Percentiles rank a stretch among this genome's conserved stretches.
Evolutionary conservation across 1,140 invertebrate genomes (phyloP).

Genomic region (Cotesia glomerata): DNA sequence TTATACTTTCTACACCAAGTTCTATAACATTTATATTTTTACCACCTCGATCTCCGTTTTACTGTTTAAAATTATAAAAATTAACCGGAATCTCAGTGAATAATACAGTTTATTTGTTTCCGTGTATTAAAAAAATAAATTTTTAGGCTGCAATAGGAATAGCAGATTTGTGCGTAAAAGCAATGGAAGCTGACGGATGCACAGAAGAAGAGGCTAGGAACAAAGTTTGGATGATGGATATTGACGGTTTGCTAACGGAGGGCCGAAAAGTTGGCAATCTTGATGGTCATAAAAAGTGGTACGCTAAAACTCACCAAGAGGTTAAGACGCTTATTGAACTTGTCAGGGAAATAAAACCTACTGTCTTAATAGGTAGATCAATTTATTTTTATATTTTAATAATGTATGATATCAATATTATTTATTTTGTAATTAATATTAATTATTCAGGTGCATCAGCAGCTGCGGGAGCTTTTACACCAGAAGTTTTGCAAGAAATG

Average conservation of each 20-base stretch:
- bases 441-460: conserved; percentile 78
- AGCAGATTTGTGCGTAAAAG: conserved; percentile 83
- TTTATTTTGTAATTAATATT: background rate
- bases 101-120: too few species aligned
- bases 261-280: conserved; percentile 75
- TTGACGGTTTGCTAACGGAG: conserved; percentile 81
- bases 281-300: conserved; percentile 78
- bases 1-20: too few species aligned
- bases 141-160: conserved; percentile 84
- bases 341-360: conserved; percentile 83
- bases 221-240: conserved; percentile 90
- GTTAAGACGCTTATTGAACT: conserved; percentile 80
- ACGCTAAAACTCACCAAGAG: conserved; percentile 82
- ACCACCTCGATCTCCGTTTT: too few species aligned
- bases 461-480: conserved; percentile 85
- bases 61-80: too few species aligned
- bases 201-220: conserved; percentile 75
- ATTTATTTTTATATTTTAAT: background rate
- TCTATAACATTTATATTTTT: too few species aligned
- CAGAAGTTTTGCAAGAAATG: conserved; percentile 86
- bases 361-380: conserved; percentile 79
- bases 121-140: too few species aligned
- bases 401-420: too few species aligned
- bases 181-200: conserved; percentile 84
- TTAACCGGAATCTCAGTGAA: too few species aligned